A percentile compares a stretch with the other conserved stretches of the same genome.
These are phyloP conservation scores for Epistrophe eligans DNA, from an alignment of 2,888 invertebrate species.

Conservation along the genomic window DNA sequence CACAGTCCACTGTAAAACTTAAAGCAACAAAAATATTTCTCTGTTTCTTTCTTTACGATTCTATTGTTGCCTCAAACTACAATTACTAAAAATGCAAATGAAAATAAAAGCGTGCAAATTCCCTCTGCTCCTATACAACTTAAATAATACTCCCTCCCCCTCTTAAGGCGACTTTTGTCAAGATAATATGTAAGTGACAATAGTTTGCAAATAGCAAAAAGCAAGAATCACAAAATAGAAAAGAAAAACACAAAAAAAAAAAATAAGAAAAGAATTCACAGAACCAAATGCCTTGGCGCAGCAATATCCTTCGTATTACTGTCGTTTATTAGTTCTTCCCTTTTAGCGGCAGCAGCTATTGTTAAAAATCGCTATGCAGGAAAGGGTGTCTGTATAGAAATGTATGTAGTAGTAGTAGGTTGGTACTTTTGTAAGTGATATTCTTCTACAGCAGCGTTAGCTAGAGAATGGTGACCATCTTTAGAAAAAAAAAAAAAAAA, in stretches of 20 bases:
- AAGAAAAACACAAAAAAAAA: neutral
- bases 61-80: conserved; percentile 48
- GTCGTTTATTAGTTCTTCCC: conserved; percentile 74
- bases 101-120: conserved; percentile 31
- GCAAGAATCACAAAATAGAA: conserved; percentile 48
- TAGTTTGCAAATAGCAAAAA: conserved; percentile 68
- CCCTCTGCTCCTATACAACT: neutral
- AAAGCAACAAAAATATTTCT: conserved; percentile 26
- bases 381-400: conserved; percentile 10
- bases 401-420: neutral
- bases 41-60: conserved; percentile 2
- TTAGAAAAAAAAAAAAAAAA: conserved; percentile 20
- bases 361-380: conserved; percentile 46
- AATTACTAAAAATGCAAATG: conserved; percentile 42
- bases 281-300: conserved; percentile 68
- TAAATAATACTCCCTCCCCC: neutral
- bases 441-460: neutral
- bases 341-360: conserved; percentile 65
- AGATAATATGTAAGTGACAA: conserved; percentile 65
- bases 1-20: conserved; percentile 3
- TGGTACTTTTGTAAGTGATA: conserved; percentile 53
- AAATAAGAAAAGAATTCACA: conserved; percentile 46
- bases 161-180: conserved; percentile 19
- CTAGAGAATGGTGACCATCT: conserved; percentile 59
- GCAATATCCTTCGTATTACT: conserved; percentile 73